Percentiles rank a stretch among this genome's conserved stretches.
Conservation (phyloP, 2,888 invertebrate species). For the Spilarctia lutea region DNA sequence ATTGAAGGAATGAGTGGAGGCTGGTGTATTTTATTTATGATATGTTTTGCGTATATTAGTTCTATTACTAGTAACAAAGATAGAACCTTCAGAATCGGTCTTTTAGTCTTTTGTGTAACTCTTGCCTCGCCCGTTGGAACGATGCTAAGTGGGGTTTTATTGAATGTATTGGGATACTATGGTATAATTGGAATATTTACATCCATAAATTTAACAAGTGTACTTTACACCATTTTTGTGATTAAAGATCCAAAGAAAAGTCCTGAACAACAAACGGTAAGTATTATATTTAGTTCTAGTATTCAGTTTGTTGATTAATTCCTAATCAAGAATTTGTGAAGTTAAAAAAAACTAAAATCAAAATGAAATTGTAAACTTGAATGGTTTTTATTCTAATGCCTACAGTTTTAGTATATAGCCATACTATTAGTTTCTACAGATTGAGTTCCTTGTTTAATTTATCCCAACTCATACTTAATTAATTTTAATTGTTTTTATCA, state of each 20-base stretch:
- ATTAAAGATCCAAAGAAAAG: slow-evolving; percentile 87
- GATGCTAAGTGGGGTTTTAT: slow-evolving; percentile 92
- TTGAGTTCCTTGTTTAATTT: background rate
- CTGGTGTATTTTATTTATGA: slow-evolving; percentile 93
- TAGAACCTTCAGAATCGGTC: slow-evolving; percentile 93
- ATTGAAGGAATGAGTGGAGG: slow-evolving; percentile 92
- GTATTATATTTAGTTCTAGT: slow-evolving; percentile 6
- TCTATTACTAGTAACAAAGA: slow-evolving; percentile 92
- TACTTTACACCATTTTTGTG: slow-evolving; percentile 88
- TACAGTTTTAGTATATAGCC: background rate
- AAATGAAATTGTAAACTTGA: background rate
- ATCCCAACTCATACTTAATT: background rate
- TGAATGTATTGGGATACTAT: slow-evolving; percentile 90
- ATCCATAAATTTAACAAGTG: slow-evolving; percentile 88
- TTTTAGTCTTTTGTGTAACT: slow-evolving; percentile 94
- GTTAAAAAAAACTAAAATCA: too few relatives aligned
- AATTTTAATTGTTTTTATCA: background rate
- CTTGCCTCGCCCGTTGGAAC: slow-evolving; percentile 95
- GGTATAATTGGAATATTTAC: slow-evolving; percentile 91
- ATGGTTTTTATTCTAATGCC: background rate
- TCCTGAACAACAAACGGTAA: slow-evolving; percentile 70
- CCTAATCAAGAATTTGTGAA: too few relatives aligned
- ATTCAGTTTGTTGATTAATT: background rate
- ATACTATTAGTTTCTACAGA: background rate
- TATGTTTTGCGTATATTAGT: slow-evolving; percentile 93